Conservation (phyloP, 2,888 invertebrate genomes). For the Cosmia pyralina region DNA sequence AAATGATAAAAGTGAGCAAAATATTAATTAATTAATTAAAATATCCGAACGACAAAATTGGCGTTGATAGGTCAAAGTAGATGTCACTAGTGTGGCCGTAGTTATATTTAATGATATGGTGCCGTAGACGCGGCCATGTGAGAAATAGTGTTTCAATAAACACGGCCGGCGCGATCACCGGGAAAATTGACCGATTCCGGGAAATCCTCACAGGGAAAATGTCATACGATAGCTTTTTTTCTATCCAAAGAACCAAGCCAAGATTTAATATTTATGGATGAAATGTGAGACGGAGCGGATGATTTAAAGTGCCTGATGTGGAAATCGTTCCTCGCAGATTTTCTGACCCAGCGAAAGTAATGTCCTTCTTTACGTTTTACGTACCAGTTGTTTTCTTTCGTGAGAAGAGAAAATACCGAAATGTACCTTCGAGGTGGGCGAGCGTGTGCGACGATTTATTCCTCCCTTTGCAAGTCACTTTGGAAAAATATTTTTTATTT, state of each 20-base stretch:
- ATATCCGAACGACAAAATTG: conserved; percentile 20
- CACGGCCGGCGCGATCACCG: conserved; percentile 85
- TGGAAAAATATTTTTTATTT: conserved; percentile 86
- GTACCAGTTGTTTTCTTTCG: conserved; percentile 88
- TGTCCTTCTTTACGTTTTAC: conserved; percentile 88
- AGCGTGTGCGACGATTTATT: conserved; percentile 85
- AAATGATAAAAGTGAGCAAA: neutral
- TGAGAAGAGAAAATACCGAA: conserved; percentile 82
- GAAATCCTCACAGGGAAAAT: conserved; percentile 85
- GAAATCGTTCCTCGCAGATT: conserved; percentile 88
- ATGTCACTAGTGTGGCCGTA: conserved; percentile 44
- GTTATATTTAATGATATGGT: conserved; percentile 76
- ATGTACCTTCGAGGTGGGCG: conserved; percentile 84
- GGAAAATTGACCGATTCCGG: conserved; percentile 89
- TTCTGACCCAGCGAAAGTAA: conserved; percentile 89
- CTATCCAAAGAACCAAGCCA: conserved; percentile 84
- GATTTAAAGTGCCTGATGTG: conserved; percentile 90
- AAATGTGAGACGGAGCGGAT: conserved; percentile 89
- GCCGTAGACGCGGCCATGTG: conserved; percentile 81
- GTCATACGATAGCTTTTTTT: conserved; percentile 87
- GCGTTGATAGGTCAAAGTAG: conserved; percentile 51
- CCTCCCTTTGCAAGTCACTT: conserved; percentile 83
- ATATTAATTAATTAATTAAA: conserved; percentile 7
- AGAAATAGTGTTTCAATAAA: conserved; percentile 89
- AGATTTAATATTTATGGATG: conserved; percentile 90